phyloP scores from a whole-genome alignment of 2,113 vertebrate species.

The Pomatorhinus ruficollis region DNA sequence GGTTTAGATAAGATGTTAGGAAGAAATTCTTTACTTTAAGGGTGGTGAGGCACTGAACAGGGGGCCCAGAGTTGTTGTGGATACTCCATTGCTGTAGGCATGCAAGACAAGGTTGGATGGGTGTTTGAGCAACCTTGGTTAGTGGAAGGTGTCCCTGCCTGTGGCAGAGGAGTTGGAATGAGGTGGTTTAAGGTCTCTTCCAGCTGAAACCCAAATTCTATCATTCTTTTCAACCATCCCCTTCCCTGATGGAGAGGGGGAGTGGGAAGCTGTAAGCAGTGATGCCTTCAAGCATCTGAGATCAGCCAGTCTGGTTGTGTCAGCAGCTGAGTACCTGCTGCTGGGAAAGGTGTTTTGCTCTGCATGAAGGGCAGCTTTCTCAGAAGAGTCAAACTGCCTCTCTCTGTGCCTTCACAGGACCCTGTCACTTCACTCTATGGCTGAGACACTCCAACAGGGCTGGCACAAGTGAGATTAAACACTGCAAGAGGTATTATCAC shows the following conservation, averaged over 20 bases:
- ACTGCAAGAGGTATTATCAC: background rate
- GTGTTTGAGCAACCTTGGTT: background rate
- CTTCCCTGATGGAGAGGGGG: background rate
- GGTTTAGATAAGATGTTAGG: background rate
- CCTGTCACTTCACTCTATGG: fast-evolving
- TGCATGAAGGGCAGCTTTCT: background rate
- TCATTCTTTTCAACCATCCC: background rate
- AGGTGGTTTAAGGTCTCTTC: background rate
- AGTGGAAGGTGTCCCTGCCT: background rate
- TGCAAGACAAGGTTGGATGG: background rate
- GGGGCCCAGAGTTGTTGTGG: background rate
- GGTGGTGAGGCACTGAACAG: background rate
- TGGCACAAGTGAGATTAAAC: background rate
- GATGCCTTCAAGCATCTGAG: background rate
- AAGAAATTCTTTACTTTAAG: background rate
- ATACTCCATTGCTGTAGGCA: background rate
- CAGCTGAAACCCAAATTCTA: background rate
- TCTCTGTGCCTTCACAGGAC: background rate
- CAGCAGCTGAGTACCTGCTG: background rate
- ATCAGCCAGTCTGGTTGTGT: background rate
- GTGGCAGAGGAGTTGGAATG: background rate
- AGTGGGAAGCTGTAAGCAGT: background rate
- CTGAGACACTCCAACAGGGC: background rate
- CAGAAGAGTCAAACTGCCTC: background rate
- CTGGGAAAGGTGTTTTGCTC: background rate